phyloP scores from a whole-genome alignment of 2,797 vertebrate genomes.

The Hypotaenidia okinawae region DNA sequence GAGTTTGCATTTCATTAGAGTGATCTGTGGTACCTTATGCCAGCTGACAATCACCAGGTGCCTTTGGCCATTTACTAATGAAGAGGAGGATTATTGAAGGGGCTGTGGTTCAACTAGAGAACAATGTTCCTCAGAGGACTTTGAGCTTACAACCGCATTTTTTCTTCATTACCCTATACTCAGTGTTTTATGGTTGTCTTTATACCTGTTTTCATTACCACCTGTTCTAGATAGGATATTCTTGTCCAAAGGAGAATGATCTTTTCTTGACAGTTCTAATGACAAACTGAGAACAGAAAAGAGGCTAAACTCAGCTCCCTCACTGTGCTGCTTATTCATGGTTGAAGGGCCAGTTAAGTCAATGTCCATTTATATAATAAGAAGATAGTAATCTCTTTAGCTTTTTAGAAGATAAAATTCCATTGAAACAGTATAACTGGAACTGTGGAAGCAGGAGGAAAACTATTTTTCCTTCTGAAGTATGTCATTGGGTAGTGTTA shows the following conservation, averaged over 20 bases:
- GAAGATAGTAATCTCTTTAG: constrained; percentile 43
- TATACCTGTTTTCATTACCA: not conserved
- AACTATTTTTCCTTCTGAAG: constrained; percentile 56
- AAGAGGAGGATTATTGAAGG: constrained; percentile 41
- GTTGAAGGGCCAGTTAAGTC: constrained; percentile 1
- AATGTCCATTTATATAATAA: constrained; percentile 2
- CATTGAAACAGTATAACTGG: constrained; percentile 10
- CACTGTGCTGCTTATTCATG: not conserved
- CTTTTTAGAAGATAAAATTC: constrained; percentile 54
- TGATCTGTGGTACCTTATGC: not conserved
- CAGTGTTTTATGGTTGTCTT: not conserved
- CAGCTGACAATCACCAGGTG: constrained; percentile 57
- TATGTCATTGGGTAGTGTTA: constrained; percentile 29
- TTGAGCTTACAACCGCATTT: not conserved
- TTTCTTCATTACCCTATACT: not conserved
- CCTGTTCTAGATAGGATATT: not conserved
- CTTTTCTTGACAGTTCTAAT: not conserved
- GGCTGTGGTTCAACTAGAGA: constrained; percentile 3
- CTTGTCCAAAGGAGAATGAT: not conserved
- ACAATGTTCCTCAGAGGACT: not conserved
- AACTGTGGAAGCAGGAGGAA: constrained; percentile 41
- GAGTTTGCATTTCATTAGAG: constrained; percentile 40
- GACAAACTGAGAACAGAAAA: not conserved
- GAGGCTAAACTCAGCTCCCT: not conserved
- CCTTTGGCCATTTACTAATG: constrained; percentile 50